These are phyloP conservation scores for Nasonia giraulti DNA, from an alignment of 1,140 invertebrate species.

Conservation along the genomic window DNA sequence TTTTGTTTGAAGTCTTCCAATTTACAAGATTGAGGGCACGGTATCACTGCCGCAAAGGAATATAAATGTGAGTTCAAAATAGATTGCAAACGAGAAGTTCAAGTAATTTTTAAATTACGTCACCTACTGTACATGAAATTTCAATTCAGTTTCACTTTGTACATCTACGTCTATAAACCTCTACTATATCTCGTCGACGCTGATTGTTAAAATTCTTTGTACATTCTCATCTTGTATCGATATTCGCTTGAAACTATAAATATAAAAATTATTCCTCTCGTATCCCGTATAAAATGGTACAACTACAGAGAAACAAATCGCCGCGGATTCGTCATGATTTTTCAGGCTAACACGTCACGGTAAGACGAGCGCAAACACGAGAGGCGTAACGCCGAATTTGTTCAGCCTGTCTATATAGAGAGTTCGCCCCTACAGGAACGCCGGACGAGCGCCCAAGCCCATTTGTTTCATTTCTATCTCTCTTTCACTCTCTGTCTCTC, in stretches of 20 bases:
- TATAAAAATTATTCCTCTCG: neutral
- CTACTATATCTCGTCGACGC: neutral
- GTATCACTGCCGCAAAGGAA: neutral
- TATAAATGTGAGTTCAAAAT: neutral
- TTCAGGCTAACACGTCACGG: neutral
- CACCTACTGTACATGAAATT: no score
- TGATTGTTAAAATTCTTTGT: neutral
- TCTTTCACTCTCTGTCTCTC: conserved; percentile 24
- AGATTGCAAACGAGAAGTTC: neutral
- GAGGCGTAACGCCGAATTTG: conserved; percentile 39
- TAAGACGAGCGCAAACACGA: conserved; percentile 30
- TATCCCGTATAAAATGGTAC: neutral
- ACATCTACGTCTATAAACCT: neutral
- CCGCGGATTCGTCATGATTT: conserved; percentile 21
- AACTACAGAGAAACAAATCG: neutral
- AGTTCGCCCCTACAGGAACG: conserved; percentile 3
- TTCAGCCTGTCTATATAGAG: conserved; percentile 37
- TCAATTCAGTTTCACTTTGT: neutral
- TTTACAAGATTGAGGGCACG: conserved; percentile 27
- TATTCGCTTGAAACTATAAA: neutral
- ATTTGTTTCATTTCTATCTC: conserved; percentile 6
- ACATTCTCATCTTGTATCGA: neutral
- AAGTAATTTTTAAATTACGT: no score
- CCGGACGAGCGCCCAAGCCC: conserved; percentile 25
- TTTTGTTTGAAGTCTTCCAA: conserved; percentile 33